These are phyloP conservation scores for Microcebus tavaratra DNA, from an alignment of 2,113 vertebrate species.

Conservation along the genomic window DNA sequence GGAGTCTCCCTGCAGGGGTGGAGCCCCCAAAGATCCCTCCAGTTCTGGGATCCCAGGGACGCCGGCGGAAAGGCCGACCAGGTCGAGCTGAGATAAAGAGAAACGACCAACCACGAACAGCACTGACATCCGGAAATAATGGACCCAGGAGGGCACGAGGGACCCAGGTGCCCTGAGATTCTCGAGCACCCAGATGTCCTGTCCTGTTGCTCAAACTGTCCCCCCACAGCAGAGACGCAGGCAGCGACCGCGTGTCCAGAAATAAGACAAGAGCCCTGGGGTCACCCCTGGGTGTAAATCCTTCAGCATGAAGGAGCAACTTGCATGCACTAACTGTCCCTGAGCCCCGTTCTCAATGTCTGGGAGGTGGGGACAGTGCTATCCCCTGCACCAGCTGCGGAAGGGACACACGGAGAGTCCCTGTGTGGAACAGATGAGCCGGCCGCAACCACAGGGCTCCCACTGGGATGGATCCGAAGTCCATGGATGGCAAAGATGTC, in stretches of 20 bases:
- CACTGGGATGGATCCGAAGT: fast-evolving
- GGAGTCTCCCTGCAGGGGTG: fast-evolving
- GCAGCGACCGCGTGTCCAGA: fast-evolving
- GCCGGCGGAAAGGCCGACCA: neutral
- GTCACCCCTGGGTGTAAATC: neutral
- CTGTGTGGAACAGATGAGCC: fast-evolving
- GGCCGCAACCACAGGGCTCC: neutral
- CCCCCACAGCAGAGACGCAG: neutral
- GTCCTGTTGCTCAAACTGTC: neutral
- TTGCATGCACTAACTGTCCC: fast-evolving
- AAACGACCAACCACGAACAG: too few species aligned
- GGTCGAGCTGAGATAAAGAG: fast-evolving
- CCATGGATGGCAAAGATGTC: fast-evolving
- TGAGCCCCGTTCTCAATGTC: neutral
- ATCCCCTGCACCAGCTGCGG: fast-evolving
- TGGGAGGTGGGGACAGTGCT: neutral
- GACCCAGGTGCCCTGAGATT: too few species aligned
- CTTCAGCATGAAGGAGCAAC: neutral
- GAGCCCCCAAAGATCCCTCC: neutral
- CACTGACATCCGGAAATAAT: neutral
- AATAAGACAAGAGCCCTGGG: neutral
- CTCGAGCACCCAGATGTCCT: neutral
- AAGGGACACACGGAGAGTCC: neutral
- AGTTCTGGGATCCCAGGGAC: neutral
- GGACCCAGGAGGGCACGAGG: neutral